phyloP scores from a whole-genome alignment of 2,797 vertebrate genomes.

The Simalia tracyae region DNA sequence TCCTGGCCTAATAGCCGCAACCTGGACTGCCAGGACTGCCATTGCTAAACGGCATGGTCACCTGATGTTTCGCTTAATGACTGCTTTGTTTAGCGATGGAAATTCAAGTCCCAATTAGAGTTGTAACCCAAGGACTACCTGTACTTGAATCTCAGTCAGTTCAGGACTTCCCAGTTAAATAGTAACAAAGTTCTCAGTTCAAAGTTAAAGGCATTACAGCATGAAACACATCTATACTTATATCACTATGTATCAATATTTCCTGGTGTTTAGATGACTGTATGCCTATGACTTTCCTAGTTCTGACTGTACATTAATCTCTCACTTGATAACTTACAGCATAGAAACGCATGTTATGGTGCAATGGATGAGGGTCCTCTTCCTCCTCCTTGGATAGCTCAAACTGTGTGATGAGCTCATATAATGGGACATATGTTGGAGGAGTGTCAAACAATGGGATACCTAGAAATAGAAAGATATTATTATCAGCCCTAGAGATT shows the following conservation, averaged over 20 bases:
- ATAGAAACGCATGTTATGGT: constrained; percentile 92
- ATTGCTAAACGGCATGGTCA: not conserved
- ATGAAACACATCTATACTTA: not conserved
- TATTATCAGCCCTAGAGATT: not conserved
- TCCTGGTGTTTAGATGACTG: not conserved
- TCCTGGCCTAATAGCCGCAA: not conserved
- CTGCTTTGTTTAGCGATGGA: not conserved
- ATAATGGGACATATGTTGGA: constrained; percentile 84
- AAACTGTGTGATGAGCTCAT: constrained; percentile 92
- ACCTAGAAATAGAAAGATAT: constrained; percentile 72
- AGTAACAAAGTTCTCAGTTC: not conserved
- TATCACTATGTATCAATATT: not conserved
- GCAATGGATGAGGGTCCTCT: constrained; percentile 71
- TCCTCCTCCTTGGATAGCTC: constrained; percentile 89
- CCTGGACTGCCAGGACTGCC: not conserved
- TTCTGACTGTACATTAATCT: not conserved
- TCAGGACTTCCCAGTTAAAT: not conserved
- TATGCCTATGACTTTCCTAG: not conserved
- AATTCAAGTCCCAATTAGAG: not conserved
- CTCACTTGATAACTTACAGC: constrained; percentile 80
- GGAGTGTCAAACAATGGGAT: constrained; percentile 88
- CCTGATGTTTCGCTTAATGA: not conserved
- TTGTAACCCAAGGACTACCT: not conserved
- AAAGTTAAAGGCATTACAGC: not conserved
- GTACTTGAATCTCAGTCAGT: not conserved